These are phyloP conservation scores for Ellobium chinense DNA, from an alignment of 2,888 invertebrate species.

Conservation along the genomic window DNA sequence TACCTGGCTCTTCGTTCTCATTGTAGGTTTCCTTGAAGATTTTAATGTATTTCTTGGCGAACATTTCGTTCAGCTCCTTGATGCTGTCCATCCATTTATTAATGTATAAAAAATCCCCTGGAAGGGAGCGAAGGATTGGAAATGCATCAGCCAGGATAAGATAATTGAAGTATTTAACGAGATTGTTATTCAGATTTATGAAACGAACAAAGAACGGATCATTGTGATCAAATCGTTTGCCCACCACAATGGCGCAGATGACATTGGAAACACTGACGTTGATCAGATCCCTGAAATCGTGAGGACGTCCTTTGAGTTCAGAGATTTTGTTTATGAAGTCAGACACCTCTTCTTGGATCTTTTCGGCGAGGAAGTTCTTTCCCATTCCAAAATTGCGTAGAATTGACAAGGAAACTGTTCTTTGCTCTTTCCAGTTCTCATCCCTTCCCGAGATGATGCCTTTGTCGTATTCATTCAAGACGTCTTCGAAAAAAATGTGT, in stretches of 20 bases:
- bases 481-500: not conserved
- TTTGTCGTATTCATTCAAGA: not conserved
- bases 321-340: not conserved
- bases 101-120: constrained; percentile 52
- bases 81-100: constrained; percentile 22
- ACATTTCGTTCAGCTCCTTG: constrained; percentile 15
- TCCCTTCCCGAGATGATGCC: constrained; percentile 18
- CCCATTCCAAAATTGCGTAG: constrained; percentile 40
- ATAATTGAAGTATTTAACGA: not conserved
- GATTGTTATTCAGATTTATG: not conserved
- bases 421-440: constrained; percentile 32
- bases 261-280: not conserved
- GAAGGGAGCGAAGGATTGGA: constrained; percentile 47
- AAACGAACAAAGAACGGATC: not conserved
- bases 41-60: constrained; percentile 43
- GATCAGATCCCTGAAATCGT: not conserved
- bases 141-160: not conserved
- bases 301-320: not conserved
- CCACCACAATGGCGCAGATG: not conserved
- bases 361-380: constrained; percentile 21
- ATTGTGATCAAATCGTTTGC: not conserved
- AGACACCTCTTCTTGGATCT: constrained; percentile 26
- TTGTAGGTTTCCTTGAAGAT: constrained; percentile 42
- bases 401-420: constrained; percentile 20
- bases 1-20: constrained; percentile 42